Evolutionary conservation across 2,888 invertebrate species (phyloP), one percentile per base, ranked within the genome.

Genomic region (Stratiomys singularior): DNA sequence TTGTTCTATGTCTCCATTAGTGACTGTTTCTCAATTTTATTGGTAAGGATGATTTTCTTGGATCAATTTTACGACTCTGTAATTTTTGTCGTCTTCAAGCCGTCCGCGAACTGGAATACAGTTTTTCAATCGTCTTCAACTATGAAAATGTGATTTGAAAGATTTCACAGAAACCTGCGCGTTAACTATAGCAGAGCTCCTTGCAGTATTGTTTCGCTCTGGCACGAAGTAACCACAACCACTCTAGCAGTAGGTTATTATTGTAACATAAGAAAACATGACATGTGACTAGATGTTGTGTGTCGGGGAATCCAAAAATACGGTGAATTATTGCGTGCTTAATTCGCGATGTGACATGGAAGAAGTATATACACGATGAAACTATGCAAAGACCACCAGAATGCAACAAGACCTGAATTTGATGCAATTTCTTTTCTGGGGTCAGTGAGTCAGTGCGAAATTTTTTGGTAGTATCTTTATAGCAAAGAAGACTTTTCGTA

Each of bases 211-310:
- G 4, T 52, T 13, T 9, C 3, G 15, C 52, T 52, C 52, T 52
- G 4, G 4, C 15, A 15, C 18, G 15, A 52, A 52, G 15, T 52
- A 52, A 15, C 52, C 52, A 52, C 37, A 5, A 9, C 15, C 7
- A n/a, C 15, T 52, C 15, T 52, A 3, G 4, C 23, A 66, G 66
- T 66, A 21, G 69, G 46, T 69, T 69, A 69, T 66, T 66, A 30
- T 69, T 69, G 60, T 25, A 60, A 46, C 69, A 69, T 69, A 44
- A 15, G 69, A 69, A 69, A 69, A 69, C 69, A 69, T 47, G 69
- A 46, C 69, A 47, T 13, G 15, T 69, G 15, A 69, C 69, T 69
- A 69, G 69, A 69, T 69, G 69, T 69, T n/a, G 9, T 23, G 46
- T 69, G 69, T 69, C 69, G 46, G 69, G 46, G 69, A 46, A 69